Conservation (phyloP, 2,888 invertebrate species). For the Tenthredo amoena region DNA sequence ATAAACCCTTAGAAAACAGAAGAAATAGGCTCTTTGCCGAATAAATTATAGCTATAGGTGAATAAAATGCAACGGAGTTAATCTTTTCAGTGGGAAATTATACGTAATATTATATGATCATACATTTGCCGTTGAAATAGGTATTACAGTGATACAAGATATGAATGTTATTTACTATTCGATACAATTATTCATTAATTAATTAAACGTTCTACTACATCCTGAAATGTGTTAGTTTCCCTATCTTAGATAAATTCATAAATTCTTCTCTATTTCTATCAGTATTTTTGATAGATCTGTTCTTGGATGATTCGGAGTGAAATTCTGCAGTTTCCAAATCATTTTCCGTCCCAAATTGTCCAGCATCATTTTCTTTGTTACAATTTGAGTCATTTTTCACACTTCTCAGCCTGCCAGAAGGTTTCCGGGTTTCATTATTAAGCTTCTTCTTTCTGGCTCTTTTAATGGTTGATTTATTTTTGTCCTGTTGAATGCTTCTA, state of each 20-base stretch:
- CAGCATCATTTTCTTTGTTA: slow-evolving; percentile 29
- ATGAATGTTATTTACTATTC: background rate
- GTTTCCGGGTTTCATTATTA: background rate
- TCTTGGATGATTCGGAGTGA: background rate
- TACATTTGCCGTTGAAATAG: background rate
- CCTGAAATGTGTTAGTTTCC: slow-evolving; percentile 64
- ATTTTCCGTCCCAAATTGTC: background rate
- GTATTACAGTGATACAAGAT: background rate
- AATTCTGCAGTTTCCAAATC: background rate
- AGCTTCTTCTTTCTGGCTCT: background rate
- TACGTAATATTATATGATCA: background rate
- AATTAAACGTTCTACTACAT: slow-evolving; percentile 58
- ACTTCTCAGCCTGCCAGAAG: background rate
- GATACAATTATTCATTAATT: background rate
- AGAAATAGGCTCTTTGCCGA: background rate
- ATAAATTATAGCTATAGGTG: background rate
- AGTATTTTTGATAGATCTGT: background rate
- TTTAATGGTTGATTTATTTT: background rate
- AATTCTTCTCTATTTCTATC: slow-evolving; percentile 17
- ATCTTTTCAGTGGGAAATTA: background rate
- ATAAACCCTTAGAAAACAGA: background rate
- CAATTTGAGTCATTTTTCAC: background rate
- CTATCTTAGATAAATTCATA: background rate
- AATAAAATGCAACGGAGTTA: background rate
- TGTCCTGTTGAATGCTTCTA: background rate